These are phyloP conservation scores for Tenebrosternarchus preto DNA, from an alignment of 2,113 vertebrate species.

Conservation along the genomic window DNA sequence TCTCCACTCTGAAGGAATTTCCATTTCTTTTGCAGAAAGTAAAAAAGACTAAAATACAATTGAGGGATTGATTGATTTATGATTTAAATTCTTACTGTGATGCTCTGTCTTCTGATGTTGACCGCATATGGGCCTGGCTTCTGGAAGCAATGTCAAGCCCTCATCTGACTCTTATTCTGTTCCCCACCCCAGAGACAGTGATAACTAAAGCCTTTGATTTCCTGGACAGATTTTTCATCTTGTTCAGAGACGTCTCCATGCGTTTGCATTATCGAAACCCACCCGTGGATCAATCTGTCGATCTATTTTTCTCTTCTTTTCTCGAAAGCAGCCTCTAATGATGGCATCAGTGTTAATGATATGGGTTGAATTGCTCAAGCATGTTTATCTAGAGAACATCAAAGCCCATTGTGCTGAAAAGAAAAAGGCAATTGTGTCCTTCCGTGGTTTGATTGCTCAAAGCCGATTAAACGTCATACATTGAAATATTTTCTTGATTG, in stretches of 20 bases:
- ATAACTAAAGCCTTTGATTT: conserved; percentile 43
- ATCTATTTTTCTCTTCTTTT: conserved; percentile 42
- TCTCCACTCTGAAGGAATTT: too few relatives aligned
- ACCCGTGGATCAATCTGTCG: neutral
- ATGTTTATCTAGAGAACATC: conserved; percentile 67
- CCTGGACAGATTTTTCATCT: conserved; percentile 25
- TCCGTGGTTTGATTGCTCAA: conserved; percentile 55
- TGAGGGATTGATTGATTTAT: too few relatives aligned
- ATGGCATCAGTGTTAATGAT: conserved; percentile 56
- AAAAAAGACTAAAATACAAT: neutral
- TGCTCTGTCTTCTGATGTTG: neutral
- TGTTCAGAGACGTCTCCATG: neutral
- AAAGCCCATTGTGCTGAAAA: conserved; percentile 61
- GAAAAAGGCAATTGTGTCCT: conserved; percentile 46
- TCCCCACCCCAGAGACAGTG: neutral
- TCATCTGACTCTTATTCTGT: conserved; percentile 16
- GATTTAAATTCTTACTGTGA: neutral
- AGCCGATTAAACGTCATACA: conserved; percentile 65
- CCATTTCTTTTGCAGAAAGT: too few relatives aligned
- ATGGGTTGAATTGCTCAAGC: conserved; percentile 67
- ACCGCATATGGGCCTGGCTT: neutral
- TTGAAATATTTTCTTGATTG: conserved; percentile 52
- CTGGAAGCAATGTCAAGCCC: neutral
- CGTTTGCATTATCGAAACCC: conserved; percentile 8
- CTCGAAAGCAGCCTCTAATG: conserved; percentile 53